Conservation (phyloP, 2,113 vertebrate species). For the Chascanopsetta lugubris region DNA sequence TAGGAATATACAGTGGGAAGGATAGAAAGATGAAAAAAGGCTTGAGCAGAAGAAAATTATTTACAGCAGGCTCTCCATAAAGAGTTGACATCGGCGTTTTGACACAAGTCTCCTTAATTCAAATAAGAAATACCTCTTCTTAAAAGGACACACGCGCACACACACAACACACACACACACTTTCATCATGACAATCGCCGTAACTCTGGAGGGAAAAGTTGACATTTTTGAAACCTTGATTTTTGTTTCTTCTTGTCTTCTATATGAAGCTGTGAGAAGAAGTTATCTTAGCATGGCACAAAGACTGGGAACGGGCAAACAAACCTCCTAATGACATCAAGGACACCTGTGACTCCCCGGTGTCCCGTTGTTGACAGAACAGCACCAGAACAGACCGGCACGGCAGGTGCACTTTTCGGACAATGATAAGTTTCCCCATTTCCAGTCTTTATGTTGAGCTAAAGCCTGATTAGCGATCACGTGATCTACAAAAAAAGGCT, state of each 20-base stretch:
- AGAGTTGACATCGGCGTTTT: constrained; percentile 42
- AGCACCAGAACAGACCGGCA: not conserved
- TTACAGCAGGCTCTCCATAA: constrained; percentile 66
- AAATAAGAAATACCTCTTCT: constrained; percentile 39
- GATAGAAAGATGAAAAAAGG: constrained; percentile 33
- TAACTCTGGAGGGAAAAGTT: constrained; percentile 7
- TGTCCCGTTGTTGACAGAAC: not conserved
- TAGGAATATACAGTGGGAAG: constrained; percentile 66
- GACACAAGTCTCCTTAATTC: constrained; percentile 45
- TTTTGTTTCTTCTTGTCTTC: not conserved
- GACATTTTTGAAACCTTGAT: constrained; percentile 24
- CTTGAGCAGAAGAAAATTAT: constrained; percentile 65
- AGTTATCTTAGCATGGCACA: constrained; percentile 1
- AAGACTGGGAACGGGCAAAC: not conserved
- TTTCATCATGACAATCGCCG: constrained; percentile 5
- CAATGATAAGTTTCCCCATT: not conserved
- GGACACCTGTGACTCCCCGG: too few relatives aligned
- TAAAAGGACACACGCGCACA: constrained; percentile 16
- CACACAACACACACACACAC: constrained; percentile 22
- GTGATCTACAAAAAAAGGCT: not conserved
- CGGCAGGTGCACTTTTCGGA: too few relatives aligned
- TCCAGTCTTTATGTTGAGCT: constrained; percentile 15
- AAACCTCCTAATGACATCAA: not conserved
- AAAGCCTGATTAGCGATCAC: not conserved
- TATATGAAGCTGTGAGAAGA: constrained; percentile 5